phyloP scores from a whole-genome alignment of 2,113 vertebrate genomes.

The Cardinalis cardinalis region DNA sequence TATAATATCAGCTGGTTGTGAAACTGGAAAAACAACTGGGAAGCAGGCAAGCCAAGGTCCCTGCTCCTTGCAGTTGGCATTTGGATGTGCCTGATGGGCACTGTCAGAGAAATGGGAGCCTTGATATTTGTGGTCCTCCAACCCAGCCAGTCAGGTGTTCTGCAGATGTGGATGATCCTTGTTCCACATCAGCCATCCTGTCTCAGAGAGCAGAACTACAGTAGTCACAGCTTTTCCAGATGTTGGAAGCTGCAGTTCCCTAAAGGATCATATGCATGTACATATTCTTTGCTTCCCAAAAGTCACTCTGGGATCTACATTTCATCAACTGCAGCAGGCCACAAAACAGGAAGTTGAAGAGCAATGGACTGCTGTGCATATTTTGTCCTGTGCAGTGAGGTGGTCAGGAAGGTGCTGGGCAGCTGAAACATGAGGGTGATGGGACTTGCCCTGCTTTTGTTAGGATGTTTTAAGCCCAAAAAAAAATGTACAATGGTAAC shows the following conservation, averaged over 20 bases:
- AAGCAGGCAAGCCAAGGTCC: background rate
- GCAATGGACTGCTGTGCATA: accelerated
- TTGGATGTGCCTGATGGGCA: background rate
- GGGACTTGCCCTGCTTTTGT: background rate
- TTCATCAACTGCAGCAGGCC: background rate
- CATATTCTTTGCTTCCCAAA: background rate
- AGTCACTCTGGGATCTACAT: background rate
- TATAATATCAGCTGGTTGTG: background rate
- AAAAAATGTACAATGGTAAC: background rate
- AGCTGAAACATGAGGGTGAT: background rate
- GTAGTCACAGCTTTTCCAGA: background rate
- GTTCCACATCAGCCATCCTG: background rate
- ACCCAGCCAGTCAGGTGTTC: background rate
- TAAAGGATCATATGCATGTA: background rate
- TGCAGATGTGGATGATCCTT: background rate
- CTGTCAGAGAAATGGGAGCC: background rate
- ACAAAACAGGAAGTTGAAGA: background rate
- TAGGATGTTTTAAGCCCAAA: background rate
- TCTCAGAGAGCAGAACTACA: background rate
- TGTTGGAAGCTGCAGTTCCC: background rate
- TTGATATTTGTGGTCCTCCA: background rate
- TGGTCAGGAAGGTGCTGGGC: background rate
- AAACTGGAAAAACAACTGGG: background rate
- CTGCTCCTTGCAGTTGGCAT: background rate
- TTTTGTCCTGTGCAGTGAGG: background rate